These are phyloP conservation scores for Dreissena rostriformis DNA, from an alignment of 1,140 invertebrate genomes.

Conservation along the genomic window DNA sequence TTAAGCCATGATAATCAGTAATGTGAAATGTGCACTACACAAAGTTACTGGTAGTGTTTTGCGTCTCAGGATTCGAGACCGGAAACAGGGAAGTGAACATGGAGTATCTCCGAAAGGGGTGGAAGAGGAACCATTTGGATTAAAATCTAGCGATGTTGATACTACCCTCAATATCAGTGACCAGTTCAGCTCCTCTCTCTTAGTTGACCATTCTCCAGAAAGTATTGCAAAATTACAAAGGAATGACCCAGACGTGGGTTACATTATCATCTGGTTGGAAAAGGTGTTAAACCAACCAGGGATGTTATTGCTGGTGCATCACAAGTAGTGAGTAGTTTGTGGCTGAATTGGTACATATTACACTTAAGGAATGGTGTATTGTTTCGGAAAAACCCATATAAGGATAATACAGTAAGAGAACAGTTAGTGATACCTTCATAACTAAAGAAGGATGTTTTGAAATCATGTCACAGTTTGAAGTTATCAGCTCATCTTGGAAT, in stretches of 20 bases:
- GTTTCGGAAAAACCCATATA: not conserved
- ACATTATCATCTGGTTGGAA: conserved; percentile 14
- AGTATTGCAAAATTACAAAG: not conserved
- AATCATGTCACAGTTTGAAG: not conserved
- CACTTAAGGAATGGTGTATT: not conserved
- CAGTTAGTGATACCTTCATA: conserved; percentile 6
- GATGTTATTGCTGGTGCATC: conserved; percentile 23
- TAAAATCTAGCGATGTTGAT: too few relatives aligned
- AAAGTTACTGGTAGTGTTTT: not conserved
- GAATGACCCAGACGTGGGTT: conserved; percentile 18
- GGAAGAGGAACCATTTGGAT: too few relatives aligned
- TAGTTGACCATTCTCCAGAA: not conserved
- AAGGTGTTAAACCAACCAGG: not conserved
- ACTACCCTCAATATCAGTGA: too few relatives aligned
- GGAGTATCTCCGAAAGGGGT: not conserved
- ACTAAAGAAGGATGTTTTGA: not conserved
- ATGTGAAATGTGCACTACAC: not conserved
- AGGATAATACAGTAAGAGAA: not conserved
- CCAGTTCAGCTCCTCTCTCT: too few relatives aligned
- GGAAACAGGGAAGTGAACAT: not conserved
- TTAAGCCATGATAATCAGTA: not conserved
- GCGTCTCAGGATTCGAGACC: not conserved
- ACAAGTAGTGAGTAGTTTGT: conserved; percentile 6
- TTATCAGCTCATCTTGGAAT: conserved; percentile 4
- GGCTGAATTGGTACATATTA: not conserved